Evolutionary conservation across 2,113 vertebrate genomes (phyloP).

Genomic region (Rutilus rutilus): DNA sequence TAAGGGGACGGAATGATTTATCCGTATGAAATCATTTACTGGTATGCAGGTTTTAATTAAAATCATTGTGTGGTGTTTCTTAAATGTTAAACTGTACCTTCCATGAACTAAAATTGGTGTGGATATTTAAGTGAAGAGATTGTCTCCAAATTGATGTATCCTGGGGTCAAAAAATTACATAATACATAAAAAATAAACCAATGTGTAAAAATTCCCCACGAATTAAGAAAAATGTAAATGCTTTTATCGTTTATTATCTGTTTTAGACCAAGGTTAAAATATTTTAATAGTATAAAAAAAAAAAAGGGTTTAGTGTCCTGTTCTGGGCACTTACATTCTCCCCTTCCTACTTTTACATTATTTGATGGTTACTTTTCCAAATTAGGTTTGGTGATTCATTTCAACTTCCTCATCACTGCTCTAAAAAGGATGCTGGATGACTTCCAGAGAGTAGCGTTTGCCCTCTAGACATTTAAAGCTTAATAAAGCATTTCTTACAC

Average conservation of each 20-base stretch:
- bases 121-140: background rate
- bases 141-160: background rate
- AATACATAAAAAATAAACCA: background rate
- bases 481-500: slow-evolving; percentile 17
- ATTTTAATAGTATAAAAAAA: background rate
- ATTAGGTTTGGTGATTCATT: background rate
- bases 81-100: background rate
- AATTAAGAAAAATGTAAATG: background rate
- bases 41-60: background rate
- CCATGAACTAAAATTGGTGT: background rate
- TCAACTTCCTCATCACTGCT: slow-evolving; percentile 14
- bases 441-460: background rate
- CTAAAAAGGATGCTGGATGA: background rate
- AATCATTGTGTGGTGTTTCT: background rate
- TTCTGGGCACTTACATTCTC: background rate
- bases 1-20: background rate
- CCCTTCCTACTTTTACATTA: background rate
- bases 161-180: background rate
- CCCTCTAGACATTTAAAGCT: slow-evolving; percentile 47
- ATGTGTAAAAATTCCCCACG: background rate
- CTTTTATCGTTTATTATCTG: background rate
- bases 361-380: background rate
- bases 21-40: background rate
- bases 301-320: background rate
- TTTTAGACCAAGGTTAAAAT: background rate